phyloP scores from a whole-genome alignment of 1,140 invertebrate species.

The Drosophila parvula region DNA sequence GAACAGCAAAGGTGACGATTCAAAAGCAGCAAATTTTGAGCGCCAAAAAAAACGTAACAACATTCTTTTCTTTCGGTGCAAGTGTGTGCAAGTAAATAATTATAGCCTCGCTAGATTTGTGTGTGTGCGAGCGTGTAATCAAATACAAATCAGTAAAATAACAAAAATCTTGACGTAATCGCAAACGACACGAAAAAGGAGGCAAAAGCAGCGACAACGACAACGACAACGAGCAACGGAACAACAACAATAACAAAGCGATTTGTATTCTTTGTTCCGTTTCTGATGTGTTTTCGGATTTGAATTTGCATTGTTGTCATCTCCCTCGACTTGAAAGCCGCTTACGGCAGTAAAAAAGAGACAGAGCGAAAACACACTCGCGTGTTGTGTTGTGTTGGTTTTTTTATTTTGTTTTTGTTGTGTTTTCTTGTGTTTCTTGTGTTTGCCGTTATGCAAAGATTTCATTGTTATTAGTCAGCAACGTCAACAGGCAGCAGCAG shows the following conservation, averaged over 20 bases:
- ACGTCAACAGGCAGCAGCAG: slow-evolving; percentile 42
- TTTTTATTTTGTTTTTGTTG: slow-evolving; percentile 12
- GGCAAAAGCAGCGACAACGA: slow-evolving; percentile 29
- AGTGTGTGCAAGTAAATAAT: slow-evolving; percentile 56
- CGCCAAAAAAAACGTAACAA: slow-evolving; percentile 55
- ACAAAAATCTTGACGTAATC: slow-evolving; percentile 83
- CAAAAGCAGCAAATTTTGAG: slow-evolving; percentile 59
- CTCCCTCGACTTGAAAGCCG: slow-evolving; percentile 18
- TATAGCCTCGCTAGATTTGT: slow-evolving; percentile 35
- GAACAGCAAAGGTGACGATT: slow-evolving; percentile 37
- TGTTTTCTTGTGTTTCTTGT: slow-evolving; percentile 30
- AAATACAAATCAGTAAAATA: slow-evolving; percentile 76
- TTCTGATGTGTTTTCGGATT: slow-evolving; percentile 31
- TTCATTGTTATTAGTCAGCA: slow-evolving; percentile 75
- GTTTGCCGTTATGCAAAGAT: slow-evolving; percentile 73
- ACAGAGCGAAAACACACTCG: slow-evolving; percentile 45
- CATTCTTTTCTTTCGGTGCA: slow-evolving; percentile 25
- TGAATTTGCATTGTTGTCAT: slow-evolving; percentile 35
- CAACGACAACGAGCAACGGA: slow-evolving; percentile 10
- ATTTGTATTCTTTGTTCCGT: slow-evolving; percentile 36
- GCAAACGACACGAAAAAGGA: slow-evolving; percentile 51
- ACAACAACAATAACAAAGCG: slow-evolving; percentile 35
- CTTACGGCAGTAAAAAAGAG: slow-evolving; percentile 32
- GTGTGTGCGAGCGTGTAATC: slow-evolving; percentile 57
- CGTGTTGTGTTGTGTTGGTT: slow-evolving; percentile 26